Percentiles rank a stretch among this genome's conserved stretches.
phyloP scores from a whole-genome alignment of 1,140 invertebrate species.

The Pemphigus obesinymphae region DNA sequence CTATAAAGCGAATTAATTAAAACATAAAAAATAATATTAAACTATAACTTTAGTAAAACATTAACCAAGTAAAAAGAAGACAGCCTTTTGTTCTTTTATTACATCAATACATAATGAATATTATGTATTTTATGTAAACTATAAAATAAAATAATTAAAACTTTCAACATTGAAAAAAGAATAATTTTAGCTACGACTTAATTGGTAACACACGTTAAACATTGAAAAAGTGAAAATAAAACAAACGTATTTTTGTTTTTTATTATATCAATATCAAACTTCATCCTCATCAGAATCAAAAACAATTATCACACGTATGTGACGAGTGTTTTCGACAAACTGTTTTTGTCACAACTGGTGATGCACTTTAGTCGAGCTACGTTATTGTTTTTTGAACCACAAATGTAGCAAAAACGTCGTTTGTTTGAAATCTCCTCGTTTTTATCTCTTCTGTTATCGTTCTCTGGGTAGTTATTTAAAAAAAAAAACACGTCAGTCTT shows the following conservation, averaged over 20 bases:
- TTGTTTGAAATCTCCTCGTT: background rate
- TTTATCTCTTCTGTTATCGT: background rate
- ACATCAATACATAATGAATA: too few relatives aligned
- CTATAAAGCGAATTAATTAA: background rate
- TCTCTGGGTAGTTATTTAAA: background rate
- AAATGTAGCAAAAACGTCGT: background rate
- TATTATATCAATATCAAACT: background rate
- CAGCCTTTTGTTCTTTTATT: too few relatives aligned
- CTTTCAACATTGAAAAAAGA: background rate
- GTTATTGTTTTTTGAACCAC: background rate
- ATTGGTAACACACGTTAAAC: too few relatives aligned
- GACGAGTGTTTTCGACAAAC: background rate
- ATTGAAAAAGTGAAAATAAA: background rate
- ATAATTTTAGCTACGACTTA: too few relatives aligned
- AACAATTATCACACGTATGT: slow-evolving; percentile 1
- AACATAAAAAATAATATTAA: background rate
- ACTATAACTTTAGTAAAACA: slow-evolving; percentile 3
- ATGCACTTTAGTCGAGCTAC: background rate
- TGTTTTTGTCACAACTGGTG: background rate
- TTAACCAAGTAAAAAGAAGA: background rate
- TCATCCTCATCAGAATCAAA: background rate
- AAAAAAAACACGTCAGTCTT: background rate
- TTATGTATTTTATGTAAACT: too few relatives aligned
- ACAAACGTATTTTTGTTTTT: too few relatives aligned
- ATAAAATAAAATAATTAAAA: background rate